These are phyloP conservation scores for Malurus alboscapulatus DNA, from an alignment of 2,113 vertebrate genomes.

Conservation along the genomic window DNA sequence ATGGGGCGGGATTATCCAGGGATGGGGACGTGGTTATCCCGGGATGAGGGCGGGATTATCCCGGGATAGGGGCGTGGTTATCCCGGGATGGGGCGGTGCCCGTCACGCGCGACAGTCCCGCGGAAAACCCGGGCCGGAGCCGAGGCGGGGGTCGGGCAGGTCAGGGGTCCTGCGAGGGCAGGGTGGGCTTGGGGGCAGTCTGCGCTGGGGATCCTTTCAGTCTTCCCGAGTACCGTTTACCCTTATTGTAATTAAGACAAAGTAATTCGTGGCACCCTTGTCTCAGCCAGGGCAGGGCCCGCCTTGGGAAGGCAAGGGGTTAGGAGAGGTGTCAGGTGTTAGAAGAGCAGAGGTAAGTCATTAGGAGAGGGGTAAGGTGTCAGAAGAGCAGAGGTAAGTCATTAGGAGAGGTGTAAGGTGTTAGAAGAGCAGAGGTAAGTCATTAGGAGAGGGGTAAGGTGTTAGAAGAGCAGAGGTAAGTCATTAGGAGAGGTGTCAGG, in stretches of 20 bases:
- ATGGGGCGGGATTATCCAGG: no score
- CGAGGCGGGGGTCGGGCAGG: neutral
- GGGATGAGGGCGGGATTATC: no score
- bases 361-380: neutral
- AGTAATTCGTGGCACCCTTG: no score
- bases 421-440: no score
- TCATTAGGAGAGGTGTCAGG: neutral
- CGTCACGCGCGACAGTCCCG: no score
- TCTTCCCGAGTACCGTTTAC: neutral
- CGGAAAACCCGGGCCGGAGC: neutral
- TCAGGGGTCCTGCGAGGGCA: neutral
- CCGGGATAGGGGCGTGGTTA: no score
- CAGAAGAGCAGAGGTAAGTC: neutral
- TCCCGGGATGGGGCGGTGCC: neutral
- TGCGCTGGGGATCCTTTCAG: rapidly evolving
- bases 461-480: neutral
- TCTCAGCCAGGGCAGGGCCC: neutral
- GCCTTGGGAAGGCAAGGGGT: neutral
- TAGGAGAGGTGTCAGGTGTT: neutral
- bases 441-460: no score
- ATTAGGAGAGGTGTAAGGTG: neutral
- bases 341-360: neutral
- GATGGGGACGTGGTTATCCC: no score
- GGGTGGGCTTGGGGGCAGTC: neutral
- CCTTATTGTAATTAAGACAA: neutral